phyloP scores from a whole-genome alignment of 2,113 vertebrate genomes.

The Coptodon rendalli region DNA sequence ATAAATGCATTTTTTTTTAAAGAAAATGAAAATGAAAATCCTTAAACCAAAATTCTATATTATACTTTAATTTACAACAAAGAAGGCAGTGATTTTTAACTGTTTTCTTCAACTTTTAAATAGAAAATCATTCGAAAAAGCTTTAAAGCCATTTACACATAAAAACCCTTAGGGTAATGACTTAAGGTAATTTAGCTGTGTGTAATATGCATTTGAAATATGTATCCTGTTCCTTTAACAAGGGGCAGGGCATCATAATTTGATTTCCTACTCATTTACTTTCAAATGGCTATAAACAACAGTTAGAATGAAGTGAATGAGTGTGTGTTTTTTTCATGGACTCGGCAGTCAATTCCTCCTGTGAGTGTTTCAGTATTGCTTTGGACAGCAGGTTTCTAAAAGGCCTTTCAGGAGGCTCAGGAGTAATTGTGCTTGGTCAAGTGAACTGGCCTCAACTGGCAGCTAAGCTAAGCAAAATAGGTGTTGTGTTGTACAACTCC shows the following conservation, averaged over 20 bases:
- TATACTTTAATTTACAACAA: neutral
- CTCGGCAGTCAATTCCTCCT: constrained; percentile 61
- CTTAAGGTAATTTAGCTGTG: constrained; percentile 37
- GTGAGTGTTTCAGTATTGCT: constrained; percentile 68
- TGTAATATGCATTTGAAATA: constrained; percentile 47
- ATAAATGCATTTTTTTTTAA: neutral
- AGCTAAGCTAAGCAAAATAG: constrained; percentile 66
- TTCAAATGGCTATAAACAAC: constrained; percentile 68
- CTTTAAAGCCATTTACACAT: constrained; percentile 28
- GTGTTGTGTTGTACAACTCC: constrained; percentile 48
- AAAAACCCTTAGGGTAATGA: constrained; percentile 30
- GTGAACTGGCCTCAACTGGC: constrained; percentile 59
- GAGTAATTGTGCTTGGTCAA: constrained; percentile 74
- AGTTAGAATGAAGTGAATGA: constrained; percentile 61
- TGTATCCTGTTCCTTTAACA: constrained; percentile 50
- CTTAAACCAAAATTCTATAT: neutral
- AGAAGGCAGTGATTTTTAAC: neutral
- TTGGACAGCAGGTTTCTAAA: constrained; percentile 71
- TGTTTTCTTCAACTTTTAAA: neutral
- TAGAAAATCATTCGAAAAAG: constrained; percentile 1
- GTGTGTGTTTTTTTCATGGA: constrained; percentile 39
- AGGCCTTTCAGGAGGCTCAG: constrained; percentile 68
- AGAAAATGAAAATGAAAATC: neutral
- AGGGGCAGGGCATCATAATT: constrained; percentile 63
- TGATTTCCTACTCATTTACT: constrained; percentile 68